Percentiles rank a stretch among this genome's conserved stretches.
phyloP scores from a whole-genome alignment of 2,797 vertebrate genomes.

The Capromys pilorides region DNA sequence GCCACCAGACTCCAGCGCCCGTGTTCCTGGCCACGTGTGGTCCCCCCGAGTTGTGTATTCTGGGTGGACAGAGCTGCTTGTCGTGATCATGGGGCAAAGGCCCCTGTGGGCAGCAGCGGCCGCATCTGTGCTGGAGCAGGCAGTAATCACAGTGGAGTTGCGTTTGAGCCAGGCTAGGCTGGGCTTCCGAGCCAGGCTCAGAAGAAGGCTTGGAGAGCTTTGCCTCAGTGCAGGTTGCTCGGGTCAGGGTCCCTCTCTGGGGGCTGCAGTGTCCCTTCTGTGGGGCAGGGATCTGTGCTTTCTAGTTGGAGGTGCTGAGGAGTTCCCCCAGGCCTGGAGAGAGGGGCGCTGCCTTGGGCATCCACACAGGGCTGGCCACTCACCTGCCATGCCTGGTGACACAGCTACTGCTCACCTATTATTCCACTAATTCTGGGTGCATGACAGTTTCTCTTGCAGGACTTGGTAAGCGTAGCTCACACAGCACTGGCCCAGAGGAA shows the following conservation, averaged over 20 bases:
- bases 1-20: not conserved
- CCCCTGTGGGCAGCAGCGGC: too few relatives aligned
- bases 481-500: too few relatives aligned
- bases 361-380: fast-evolving
- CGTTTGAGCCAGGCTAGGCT: not conserved
- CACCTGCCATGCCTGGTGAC: not conserved
- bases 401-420: not conserved
- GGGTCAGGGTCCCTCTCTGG: not conserved
- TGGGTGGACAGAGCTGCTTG: not conserved
- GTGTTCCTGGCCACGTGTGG: fast-evolving
- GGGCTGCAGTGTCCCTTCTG: not conserved
- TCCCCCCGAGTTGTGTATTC: not conserved
- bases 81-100: not conserved
- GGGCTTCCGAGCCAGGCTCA: not conserved
- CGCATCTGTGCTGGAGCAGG: too few relatives aligned
- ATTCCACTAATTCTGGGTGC: not conserved
- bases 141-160: not conserved
- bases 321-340: too few relatives aligned
- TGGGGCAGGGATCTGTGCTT: fast-evolving
- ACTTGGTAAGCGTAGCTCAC: fast-evolving
- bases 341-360: not conserved
- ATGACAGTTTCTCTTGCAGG: not conserved
- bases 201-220: not conserved
- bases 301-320: not conserved
- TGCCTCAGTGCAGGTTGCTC: not conserved